Conservation (phyloP, 2,113 vertebrate genomes). For the Hippocampus zosterae region DNA sequence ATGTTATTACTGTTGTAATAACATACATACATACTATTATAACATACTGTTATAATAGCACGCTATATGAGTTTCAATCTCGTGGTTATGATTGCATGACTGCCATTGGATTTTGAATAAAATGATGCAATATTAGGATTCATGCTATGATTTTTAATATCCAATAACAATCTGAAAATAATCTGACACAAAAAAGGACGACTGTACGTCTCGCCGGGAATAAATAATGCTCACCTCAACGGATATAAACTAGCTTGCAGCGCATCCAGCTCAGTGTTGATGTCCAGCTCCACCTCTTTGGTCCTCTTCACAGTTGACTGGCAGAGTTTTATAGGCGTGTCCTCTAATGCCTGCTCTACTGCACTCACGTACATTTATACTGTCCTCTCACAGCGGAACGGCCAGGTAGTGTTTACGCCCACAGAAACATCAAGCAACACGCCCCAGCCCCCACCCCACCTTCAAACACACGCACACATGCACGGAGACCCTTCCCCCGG, state of each 20-base stretch:
- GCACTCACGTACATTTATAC: slow-evolving; percentile 54
- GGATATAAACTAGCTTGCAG: background rate
- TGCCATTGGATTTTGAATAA: background rate
- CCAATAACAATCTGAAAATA: no score
- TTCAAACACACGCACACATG: slow-evolving; percentile 1
- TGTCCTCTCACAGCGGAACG: slow-evolving; percentile 14
- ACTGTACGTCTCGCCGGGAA: background rate
- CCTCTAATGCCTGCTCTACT: slow-evolving; percentile 10
- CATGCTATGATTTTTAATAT: background rate
- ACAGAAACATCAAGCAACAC: slow-evolving; percentile 35
- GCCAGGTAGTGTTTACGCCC: slow-evolving; percentile 60
- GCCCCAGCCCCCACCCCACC: slow-evolving; percentile 12
- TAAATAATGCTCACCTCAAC: slow-evolving; percentile 36
- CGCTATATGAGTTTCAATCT: no score
- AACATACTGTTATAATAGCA: no score
- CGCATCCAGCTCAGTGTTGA: slow-evolving; percentile 10
- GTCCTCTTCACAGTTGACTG: slow-evolving; percentile 12
- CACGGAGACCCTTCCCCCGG: background rate
- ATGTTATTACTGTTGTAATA: background rate
- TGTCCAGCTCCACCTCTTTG: background rate
- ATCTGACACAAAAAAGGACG: background rate
- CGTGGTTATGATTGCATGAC: no score
- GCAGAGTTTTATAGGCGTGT: slow-evolving; percentile 30
- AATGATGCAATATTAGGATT: background rate
- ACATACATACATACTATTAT: no score